These are phyloP conservation scores for Psylliodes chrysocephalus DNA, from an alignment of 2,888 invertebrate species.

Conservation along the genomic window DNA sequence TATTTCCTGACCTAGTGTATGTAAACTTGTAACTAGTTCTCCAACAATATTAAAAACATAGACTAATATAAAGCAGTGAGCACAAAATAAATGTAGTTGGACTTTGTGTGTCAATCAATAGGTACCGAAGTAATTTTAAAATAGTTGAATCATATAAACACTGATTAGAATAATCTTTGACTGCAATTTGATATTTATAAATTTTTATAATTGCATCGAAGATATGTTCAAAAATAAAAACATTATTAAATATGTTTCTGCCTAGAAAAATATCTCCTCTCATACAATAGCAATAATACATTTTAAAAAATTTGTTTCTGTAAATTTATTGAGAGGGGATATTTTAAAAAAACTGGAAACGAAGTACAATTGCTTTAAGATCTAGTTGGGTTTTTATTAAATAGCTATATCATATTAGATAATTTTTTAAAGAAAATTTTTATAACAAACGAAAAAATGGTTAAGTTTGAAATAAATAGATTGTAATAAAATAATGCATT, in stretches of 20 bases:
- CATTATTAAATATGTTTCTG: background rate
- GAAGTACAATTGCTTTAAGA: slow-evolving; percentile 36
- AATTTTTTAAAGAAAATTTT: slow-evolving; percentile 49
- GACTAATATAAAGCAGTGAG: no score
- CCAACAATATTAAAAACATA: no score
- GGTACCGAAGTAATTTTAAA: slow-evolving; percentile 8
- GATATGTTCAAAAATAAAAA: slow-evolving; percentile 2
- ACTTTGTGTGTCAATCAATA: slow-evolving; percentile 7
- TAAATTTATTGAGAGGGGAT: slow-evolving; percentile 49
- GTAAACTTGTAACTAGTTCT: no score
- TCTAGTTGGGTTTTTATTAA: slow-evolving; percentile 38
- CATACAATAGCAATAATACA: slow-evolving; percentile 62
- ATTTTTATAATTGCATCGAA: slow-evolving; percentile 13
- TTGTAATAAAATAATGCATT: no score
- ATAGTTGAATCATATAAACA: slow-evolving; percentile 11
- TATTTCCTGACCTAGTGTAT: no score
- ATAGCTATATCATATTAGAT: slow-evolving; percentile 44
- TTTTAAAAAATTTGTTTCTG: slow-evolving; percentile 48
- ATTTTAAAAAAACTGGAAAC: slow-evolving; percentile 41
- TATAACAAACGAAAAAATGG: slow-evolving; percentile 40
- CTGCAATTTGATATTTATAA: slow-evolving; percentile 13
- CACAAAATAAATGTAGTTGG: background rate
- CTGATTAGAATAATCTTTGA: slow-evolving; percentile 9
- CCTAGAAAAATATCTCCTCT: slow-evolving; percentile 51
- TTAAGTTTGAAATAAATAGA: slow-evolving; percentile 34